Conservation (phyloP, 2,888 invertebrate genomes). For the Scrobipalpa atriplicella region DNA sequence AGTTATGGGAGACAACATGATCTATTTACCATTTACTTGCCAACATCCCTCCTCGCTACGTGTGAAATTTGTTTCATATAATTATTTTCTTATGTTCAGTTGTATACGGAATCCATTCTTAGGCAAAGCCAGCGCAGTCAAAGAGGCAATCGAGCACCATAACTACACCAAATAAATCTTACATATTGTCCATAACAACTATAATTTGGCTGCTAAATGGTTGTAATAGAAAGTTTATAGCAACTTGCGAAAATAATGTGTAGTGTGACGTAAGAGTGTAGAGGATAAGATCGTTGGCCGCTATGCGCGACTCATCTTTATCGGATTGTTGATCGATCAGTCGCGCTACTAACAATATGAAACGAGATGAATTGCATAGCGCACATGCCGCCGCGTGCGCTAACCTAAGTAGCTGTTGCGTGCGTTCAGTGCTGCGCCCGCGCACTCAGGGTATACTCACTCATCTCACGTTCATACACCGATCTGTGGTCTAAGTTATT, state of each 20-base stretch:
- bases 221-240: conserved; percentile 23
- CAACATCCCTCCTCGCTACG: conserved; percentile 7
- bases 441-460: background rate
- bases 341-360: conserved; percentile 25
- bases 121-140: background rate
- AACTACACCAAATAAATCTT: conserved; percentile 8
- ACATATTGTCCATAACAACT: conserved; percentile 16
- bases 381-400: conserved; percentile 39
- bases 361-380: conserved; percentile 29
- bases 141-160: background rate
- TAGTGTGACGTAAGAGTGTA: conserved; percentile 12
- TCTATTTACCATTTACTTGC: conserved; percentile 27
- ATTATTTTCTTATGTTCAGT: background rate
- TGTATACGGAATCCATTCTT: background rate
- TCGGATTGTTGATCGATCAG: conserved; percentile 29
- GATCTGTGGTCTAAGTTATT: background rate
- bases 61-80: conserved; percentile 15
- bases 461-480: background rate
- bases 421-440: conserved; percentile 35
- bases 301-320: conserved; percentile 27
- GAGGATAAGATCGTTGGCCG: conserved; percentile 17
- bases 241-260: conserved; percentile 21
- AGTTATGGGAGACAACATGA: conserved; percentile 30
- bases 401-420: conserved; percentile 39
- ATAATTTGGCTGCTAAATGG: conserved; percentile 16